Percentiles rank a stretch among this genome's conserved stretches.
Evolutionary conservation across 2,113 vertebrate genomes (phyloP).

Genomic region (Neomonachus schauinslandi): DNA sequence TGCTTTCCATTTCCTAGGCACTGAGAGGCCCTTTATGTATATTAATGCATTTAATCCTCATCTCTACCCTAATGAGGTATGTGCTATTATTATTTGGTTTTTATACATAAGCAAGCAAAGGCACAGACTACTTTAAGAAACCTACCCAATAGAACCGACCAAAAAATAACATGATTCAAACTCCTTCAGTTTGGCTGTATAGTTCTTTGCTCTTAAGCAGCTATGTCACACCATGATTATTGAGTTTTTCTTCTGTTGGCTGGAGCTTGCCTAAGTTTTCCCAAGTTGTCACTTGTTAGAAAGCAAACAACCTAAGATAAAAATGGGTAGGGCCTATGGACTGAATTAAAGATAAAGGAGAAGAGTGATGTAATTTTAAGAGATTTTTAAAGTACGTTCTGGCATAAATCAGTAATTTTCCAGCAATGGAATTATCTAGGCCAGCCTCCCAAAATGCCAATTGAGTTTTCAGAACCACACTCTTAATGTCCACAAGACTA

Average conservation of each 20-base stretch:
- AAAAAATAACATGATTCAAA: background rate
- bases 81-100: background rate
- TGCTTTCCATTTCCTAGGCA: background rate
- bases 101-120: background rate
- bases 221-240: background rate
- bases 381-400: constrained; percentile 23
- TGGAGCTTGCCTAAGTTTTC: background rate
- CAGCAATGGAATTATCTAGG: constrained; percentile 65
- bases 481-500: constrained; percentile 49
- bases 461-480: constrained; percentile 46
- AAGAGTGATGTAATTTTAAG: background rate
- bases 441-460: constrained; percentile 42
- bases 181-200: background rate
- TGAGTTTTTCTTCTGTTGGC: background rate
- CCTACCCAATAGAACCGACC: background rate
- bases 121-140: background rate
- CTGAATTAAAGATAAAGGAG: constrained; percentile 23
- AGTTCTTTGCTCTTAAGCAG: background rate
- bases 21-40: background rate
- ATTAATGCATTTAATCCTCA: background rate
- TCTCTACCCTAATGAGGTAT: background rate
- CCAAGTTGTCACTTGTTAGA: background rate
- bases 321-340: background rate
- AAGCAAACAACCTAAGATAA: constrained; percentile 10
- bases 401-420: constrained; percentile 50